Conservation (phyloP, 2,888 invertebrate species). For the Drosophila anomelani region DNA sequence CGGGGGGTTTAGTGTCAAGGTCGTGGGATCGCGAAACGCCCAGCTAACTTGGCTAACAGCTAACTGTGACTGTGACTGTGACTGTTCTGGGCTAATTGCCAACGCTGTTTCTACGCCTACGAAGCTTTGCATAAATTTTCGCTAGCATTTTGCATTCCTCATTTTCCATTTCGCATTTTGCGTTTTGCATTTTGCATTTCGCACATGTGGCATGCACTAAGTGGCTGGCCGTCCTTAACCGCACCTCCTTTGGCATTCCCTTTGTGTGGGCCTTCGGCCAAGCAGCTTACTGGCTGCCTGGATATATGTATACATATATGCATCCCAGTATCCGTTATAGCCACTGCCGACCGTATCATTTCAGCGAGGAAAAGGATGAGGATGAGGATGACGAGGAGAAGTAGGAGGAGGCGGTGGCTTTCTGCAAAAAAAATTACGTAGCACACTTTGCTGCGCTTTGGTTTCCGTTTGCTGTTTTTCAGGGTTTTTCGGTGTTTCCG, state of each 20-base stretch:
- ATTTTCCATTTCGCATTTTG: constrained; percentile 15
- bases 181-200: constrained; percentile 17
- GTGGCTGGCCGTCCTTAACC: constrained; percentile 29
- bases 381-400: neutral
- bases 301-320: neutral
- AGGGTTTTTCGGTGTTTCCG: constrained; percentile 24
- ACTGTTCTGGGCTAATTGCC: constrained; percentile 25
- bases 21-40: constrained; percentile 4
- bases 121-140: constrained; percentile 9
- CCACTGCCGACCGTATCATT: constrained; percentile 8
- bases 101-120: neutral
- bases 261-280: constrained; percentile 24
- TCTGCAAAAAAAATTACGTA: constrained; percentile 31
- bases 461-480: constrained; percentile 44
- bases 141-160: constrained; percentile 19
- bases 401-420: neutral
- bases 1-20: constrained; percentile 24
- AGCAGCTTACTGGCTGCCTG: constrained; percentile 24
- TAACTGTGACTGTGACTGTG: neutral
- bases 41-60: constrained; percentile 1
- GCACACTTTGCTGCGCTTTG: constrained; percentile 57
- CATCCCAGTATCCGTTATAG: constrained; percentile 6
- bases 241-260: constrained; percentile 29
- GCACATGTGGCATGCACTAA: constrained; percentile 34
- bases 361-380: neutral